Evolutionary conservation across 2,888 invertebrate species (phyloP), one percentile per base, ranked within the genome.

Genomic region (Melipona beecheii): DNA sequence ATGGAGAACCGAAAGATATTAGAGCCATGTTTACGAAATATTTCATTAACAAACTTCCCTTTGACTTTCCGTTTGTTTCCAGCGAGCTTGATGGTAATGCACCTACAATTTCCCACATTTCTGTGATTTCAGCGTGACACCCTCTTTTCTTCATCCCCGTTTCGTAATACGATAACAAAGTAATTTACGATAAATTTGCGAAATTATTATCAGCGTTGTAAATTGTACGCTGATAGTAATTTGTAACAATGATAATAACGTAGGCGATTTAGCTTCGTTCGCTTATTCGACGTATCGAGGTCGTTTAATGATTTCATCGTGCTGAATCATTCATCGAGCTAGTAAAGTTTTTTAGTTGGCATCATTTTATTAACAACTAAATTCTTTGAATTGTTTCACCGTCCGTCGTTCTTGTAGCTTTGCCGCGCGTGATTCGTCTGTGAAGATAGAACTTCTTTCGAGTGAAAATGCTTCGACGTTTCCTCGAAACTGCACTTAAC

Each of bases 1-100:
- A 71, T 21, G 70, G 50, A 70, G 52, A 52, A 60, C 70, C 54
- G 62, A 27, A 62, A 52, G 71, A 76, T 71, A 76, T 71, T 52
- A 49, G 76, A n/a, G 62, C 21, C 36, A 2, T 62, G 70, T 62
- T 76, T 76, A 43, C 52, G 52, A 71, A 62, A 76, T 70, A 54
- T 76, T 50, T 71, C 43, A 31, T 11, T 17, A 43, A 76, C n/a
- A 3, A 62, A 71, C 70, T 71, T 75, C 36, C 11, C 71, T 52
- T 71, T 24, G 43, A 24, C 52, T 64, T 71, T 27, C 43, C 27
- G 24, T 64, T 76, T 43, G 4, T 43, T 27, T 0, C 21, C 11
- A 36, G 36, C 24, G 24, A 60, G 50, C 58, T 49, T 65, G 21
- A 24, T 19, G n/a, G 36, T n/a, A 58, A 49, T 27, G 9, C 9